phyloP scores from a whole-genome alignment of 2,797 vertebrate species.

The Acanthurus lineatus region DNA sequence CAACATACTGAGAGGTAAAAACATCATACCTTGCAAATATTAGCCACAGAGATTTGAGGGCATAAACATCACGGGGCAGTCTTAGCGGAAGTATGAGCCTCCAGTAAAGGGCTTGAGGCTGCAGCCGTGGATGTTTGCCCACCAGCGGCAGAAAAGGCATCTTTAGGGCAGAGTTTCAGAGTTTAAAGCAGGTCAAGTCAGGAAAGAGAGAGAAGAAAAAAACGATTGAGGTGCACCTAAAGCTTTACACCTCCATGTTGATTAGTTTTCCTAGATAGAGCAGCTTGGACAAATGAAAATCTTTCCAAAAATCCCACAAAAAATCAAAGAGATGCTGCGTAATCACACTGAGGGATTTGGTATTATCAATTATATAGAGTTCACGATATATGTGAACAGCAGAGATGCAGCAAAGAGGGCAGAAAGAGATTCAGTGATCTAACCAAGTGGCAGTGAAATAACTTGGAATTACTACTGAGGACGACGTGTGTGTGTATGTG shows the following conservation, averaged over 20 bases:
- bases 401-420: background rate
- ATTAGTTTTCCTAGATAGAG: slow-evolving; percentile 59
- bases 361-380: background rate
- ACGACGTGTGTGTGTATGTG: background rate
- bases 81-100: slow-evolving; percentile 49
- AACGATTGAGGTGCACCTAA: slow-evolving; percentile 60
- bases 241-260: slow-evolving; percentile 55
- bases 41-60: slow-evolving; percentile 54
- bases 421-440: background rate
- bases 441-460: no score
- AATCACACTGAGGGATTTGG: background rate
- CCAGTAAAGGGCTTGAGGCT: slow-evolving; percentile 43
- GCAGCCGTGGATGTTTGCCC: slow-evolving; percentile 58
- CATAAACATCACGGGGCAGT: slow-evolving; percentile 42
- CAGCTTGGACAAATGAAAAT: background rate
- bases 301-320: slow-evolving; percentile 8
- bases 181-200: slow-evolving; percentile 56
- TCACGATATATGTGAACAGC: background rate
- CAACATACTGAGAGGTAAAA: slow-evolving; percentile 51
- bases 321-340: slow-evolving; percentile 16
- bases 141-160: slow-evolving; percentile 49
- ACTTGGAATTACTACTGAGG: no score
- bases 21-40: slow-evolving; percentile 62
- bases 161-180: slow-evolving; percentile 28
- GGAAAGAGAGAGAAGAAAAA: slow-evolving; percentile 29